Conservation (phyloP, 2,113 vertebrate genomes). For the Sterrhoptilus dennistouni region DNA sequence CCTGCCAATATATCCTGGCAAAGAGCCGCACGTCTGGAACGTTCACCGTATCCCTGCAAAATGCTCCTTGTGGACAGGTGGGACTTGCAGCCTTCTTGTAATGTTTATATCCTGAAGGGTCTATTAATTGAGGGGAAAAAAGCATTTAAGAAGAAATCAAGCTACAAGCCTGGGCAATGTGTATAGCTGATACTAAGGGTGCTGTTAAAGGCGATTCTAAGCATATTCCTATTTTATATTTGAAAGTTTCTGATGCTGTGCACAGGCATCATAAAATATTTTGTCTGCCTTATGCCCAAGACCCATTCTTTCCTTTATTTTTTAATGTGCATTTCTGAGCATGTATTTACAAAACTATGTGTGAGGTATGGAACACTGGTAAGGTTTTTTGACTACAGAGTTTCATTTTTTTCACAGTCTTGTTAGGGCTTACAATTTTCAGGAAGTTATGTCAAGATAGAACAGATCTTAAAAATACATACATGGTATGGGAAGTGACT, state of each 20-base stretch:
- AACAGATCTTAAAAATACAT: background rate
- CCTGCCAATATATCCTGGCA: slow-evolving; percentile 91
- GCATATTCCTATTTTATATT: accelerated
- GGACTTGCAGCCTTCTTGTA: background rate
- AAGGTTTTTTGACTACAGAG: background rate
- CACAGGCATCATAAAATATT: background rate
- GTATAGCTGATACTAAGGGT: background rate
- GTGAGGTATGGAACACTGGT: background rate
- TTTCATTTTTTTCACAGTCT: background rate
- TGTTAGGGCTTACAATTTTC: background rate
- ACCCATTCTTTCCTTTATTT: background rate
- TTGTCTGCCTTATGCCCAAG: background rate
- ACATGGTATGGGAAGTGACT: background rate
- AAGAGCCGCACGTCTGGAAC: slow-evolving; percentile 85
- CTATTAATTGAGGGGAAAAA: accelerated
- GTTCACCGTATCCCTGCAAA: slow-evolving; percentile 89
- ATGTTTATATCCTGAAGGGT: background rate
- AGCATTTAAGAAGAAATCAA: background rate
- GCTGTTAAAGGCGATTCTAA: background rate
- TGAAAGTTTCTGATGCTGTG: background rate
- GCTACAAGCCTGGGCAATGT: accelerated
- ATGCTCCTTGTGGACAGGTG: slow-evolving; percentile 89
- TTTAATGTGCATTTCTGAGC: background rate
- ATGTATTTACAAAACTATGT: accelerated
- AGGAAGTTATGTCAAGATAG: background rate